phyloP scores from a whole-genome alignment of 1,140 invertebrate species.

The fruit fly (Drosophila melanogaster) region DNA sequence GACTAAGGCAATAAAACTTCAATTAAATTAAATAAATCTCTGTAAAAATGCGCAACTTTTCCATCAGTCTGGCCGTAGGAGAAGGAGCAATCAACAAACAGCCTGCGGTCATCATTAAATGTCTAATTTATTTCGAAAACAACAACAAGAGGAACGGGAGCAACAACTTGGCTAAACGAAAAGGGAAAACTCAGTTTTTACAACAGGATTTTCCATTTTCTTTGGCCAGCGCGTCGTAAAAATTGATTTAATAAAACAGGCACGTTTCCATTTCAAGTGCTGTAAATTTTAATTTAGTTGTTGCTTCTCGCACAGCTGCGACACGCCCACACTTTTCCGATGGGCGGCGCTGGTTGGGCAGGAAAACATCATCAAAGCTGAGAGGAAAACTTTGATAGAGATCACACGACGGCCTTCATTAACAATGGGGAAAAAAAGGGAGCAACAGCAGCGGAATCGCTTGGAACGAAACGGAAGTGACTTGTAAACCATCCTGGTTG shows the following conservation, averaged over 20 bases:
- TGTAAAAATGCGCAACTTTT: constrained; percentile 61
- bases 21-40: constrained; percentile 84
- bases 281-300: constrained; percentile 83
- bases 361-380: constrained; percentile 67
- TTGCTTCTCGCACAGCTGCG: constrained; percentile 70
- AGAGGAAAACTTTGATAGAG: constrained; percentile 73
- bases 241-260: constrained; percentile 81
- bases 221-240: constrained; percentile 48
- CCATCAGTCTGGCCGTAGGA: constrained; percentile 1
- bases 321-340: constrained; percentile 19
- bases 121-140: constrained; percentile 79
- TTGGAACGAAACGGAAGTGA: constrained; percentile 59
- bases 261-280: constrained; percentile 82
- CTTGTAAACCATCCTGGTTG: constrained; percentile 71
- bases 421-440: constrained; percentile 27
- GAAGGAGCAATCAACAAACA: constrained; percentile 73
- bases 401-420: constrained; percentile 71
- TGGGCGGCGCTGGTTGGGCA: not conserved
- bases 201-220: constrained; percentile 75
- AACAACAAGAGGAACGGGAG: constrained; percentile 52
- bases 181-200: constrained; percentile 65
- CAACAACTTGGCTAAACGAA: constrained; percentile 45
- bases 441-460: constrained; percentile 14
- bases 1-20: constrained; percentile 71
- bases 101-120: constrained; percentile 83